Evolutionary conservation across 2,113 vertebrate genomes (phyloP).

Genomic region (Cercopithecus mona): DNA sequence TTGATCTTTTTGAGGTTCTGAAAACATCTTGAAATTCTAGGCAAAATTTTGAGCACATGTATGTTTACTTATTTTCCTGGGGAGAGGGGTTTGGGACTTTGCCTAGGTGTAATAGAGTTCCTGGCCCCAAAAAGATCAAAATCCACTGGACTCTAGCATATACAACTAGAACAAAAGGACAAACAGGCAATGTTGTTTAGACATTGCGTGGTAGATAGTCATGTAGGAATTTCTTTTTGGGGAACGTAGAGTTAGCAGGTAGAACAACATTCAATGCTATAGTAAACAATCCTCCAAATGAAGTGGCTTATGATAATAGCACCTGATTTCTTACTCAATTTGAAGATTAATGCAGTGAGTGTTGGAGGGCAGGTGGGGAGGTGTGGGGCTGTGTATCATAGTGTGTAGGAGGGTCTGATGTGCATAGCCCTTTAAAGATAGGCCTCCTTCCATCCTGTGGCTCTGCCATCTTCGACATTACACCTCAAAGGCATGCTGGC

Average conservation of each 20-base stretch:
- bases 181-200: not conserved
- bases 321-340: not conserved
- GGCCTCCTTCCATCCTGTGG: not conserved
- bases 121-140: not conserved
- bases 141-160: not conserved
- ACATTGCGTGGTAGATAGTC: not conserved
- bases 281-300: not conserved
- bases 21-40: conserved; percentile 19
- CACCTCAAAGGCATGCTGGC: not conserved
- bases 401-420: not conserved
- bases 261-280: not conserved
- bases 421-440: not conserved
- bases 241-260: not conserved
- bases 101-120: not conserved
- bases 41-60: not conserved
- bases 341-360: not conserved
- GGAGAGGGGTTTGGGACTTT: not conserved
- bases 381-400: not conserved
- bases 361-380: too few species aligned
- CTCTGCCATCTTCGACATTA: not conserved
- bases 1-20: not conserved
- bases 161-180: not conserved
- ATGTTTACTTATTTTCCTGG: not conserved
- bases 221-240: not conserved
- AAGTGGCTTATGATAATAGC: not conserved